A percentile compares a stretch with the other conserved stretches of the same genome.
Evolutionary conservation across 2,797 vertebrate species (phyloP).

Genomic region (Perdix hodgsoniae): DNA sequence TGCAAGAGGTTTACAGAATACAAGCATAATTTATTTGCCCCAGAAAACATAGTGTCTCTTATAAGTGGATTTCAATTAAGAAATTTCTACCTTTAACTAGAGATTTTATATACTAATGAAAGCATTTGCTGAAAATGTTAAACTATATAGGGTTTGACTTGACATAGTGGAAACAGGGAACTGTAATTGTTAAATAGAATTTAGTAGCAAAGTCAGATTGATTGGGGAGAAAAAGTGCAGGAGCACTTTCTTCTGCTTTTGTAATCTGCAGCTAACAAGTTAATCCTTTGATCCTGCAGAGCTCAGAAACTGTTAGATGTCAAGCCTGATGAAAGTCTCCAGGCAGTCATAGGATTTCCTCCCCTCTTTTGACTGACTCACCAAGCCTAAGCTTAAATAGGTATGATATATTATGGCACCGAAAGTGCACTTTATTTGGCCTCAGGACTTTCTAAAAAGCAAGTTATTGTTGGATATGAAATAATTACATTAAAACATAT

Average conservation of each 20-base stretch:
- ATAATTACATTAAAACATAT: background rate
- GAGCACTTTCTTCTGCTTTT: background rate
- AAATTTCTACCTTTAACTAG: background rate
- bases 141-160: background rate
- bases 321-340: background rate
- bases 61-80: conserved; percentile 32
- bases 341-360: background rate
- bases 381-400: background rate
- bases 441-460: background rate
- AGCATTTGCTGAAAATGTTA: conserved; percentile 22
- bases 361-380: background rate
- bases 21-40: conserved; percentile 13
- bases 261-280: background rate
- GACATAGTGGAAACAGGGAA: background rate
- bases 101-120: conserved; percentile 12
- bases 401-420: background rate
- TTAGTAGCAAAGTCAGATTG: background rate
- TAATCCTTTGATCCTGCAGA: background rate
- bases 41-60: background rate
- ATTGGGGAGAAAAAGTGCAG: background rate
- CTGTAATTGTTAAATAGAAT: background rate
- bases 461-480: background rate
- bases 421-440: background rate
- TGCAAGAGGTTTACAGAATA: conserved; percentile 31
- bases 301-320: background rate